These are phyloP conservation scores for Cheumatopsyche charites DNA, from an alignment of 1,140 invertebrate genomes.

Conservation along the genomic window DNA sequence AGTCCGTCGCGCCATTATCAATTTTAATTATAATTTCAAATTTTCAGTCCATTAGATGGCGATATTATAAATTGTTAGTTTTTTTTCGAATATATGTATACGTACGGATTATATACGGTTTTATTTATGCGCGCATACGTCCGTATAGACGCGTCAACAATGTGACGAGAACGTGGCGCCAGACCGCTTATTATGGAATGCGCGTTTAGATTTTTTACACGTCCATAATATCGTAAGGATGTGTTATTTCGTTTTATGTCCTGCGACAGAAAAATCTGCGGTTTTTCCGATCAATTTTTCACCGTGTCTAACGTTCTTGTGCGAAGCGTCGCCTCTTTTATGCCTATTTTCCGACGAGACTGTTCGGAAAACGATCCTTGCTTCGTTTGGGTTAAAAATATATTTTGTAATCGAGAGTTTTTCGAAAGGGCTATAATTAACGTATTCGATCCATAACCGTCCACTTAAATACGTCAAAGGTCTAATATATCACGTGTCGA, in stretches of 20 bases:
- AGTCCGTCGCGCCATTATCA: constrained; percentile 31
- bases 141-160: constrained; percentile 6
- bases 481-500: constrained; percentile 10
- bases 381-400: too few relatives aligned
- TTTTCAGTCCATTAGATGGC: constrained; percentile 31
- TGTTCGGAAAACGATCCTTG: too few relatives aligned
- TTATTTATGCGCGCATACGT: constrained; percentile 29
- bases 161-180: constrained; percentile 14
- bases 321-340: too few relatives aligned
- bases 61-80: constrained; percentile 45
- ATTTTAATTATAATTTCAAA: constrained; percentile 47
- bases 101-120: background rate
- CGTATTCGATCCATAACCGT: background rate
- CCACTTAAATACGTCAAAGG: constrained; percentile 13
- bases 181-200: background rate
- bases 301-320: too few relatives aligned
- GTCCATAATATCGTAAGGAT: too few relatives aligned
- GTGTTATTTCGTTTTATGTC: too few relatives aligned
- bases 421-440: background rate
- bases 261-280: too few relatives aligned
- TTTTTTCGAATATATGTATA: constrained; percentile 26
- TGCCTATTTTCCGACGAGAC: too few relatives aligned
- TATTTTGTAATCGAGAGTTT: too few relatives aligned
- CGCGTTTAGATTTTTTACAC: too few relatives aligned
- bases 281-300: too few relatives aligned